A percentile compares a stretch with the other conserved stretches of the same genome.
Evolutionary conservation across 2,113 vertebrate genomes (phyloP).

Genomic region (Gallinago undulata): DNA sequence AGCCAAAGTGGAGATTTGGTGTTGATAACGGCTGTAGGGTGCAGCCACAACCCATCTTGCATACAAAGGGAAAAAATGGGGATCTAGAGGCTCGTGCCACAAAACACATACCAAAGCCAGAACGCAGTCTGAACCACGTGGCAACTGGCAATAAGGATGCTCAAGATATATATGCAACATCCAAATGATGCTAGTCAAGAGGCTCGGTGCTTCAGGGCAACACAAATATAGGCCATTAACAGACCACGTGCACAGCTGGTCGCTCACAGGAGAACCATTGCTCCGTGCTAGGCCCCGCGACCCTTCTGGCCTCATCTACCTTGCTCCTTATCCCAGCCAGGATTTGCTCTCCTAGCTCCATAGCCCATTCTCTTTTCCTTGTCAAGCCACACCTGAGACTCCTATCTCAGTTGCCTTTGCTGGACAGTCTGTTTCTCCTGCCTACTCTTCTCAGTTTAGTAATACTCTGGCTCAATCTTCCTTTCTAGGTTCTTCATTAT

Average conservation of each 20-base stretch:
- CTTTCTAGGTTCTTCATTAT: not conserved
- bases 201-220: not conserved
- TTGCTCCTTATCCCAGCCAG: not conserved
- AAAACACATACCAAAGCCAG: not conserved
- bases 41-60: not conserved
- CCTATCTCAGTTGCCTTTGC: not conserved
- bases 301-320: not conserved
- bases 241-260: fast-evolving
- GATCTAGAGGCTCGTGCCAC: not conserved
- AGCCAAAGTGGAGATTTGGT: not conserved
- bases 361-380: not conserved
- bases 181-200: not conserved
- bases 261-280: not conserved
- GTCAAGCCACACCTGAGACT: not conserved
- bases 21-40: not conserved
- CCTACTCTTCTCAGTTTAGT: not conserved
- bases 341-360: not conserved
- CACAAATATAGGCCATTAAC: not conserved
- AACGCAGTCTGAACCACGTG: not conserved
- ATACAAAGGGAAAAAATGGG: not conserved
- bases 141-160: not conserved
- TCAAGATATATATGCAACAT: not conserved
- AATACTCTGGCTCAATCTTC: not conserved
- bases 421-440: not conserved
- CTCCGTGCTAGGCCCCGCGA: not conserved